Base-by-base conservation (phyloP, 2,113 vertebrate genomes). In the Genyomyrus donnyi region DNA sequence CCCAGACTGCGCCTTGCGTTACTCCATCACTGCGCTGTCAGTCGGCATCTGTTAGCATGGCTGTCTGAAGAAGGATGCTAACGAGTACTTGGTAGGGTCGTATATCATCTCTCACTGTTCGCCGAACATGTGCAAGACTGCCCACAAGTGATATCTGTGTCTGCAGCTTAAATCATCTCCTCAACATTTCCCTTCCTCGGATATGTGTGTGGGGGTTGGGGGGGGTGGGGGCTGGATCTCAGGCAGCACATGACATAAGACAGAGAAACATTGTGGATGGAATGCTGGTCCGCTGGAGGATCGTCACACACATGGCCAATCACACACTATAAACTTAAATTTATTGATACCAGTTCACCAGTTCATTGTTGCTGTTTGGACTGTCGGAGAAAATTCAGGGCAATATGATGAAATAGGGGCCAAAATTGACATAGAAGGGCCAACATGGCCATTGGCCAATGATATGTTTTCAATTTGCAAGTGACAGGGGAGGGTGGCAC, bases 151-250 rank as follows among this genome's bases (percentile, higher is more conserved):
- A 80, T 42, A 80, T 80, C 35, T 80, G 11, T 77, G 74, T 42
- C 74, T 80, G 74, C 74, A 80, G 74, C 35, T 80, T 80, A 80
- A 80, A 42, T 80, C 31, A 80, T 80, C 35, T 77, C 70, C 70
- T 42, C 31, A 8, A 35, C 74, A 80, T 80, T 42, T 80, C 31
- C 35, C 15, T 42, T 42, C 31, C 74, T 80, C 4, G 13, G 31
- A 11, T 15, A 6, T 42, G 35, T 2, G 35, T 27, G 35, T 2
- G 3, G 5, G 31, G 0, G 35, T 5, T 4, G 35, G 5, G 39
- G 39, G 17, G 15, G 13, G 35, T 0, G 15, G 35, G 74, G 27
- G 9, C 31, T 8, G 74, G 74, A 42, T 77, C 70, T 42, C 35
- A 80, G 31, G 35, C 4, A n/a, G 27, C 11, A 2, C 66, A 15